phyloP scores from a whole-genome alignment of 2,797 vertebrate genomes.

The Alosa sapidissima region DNA sequence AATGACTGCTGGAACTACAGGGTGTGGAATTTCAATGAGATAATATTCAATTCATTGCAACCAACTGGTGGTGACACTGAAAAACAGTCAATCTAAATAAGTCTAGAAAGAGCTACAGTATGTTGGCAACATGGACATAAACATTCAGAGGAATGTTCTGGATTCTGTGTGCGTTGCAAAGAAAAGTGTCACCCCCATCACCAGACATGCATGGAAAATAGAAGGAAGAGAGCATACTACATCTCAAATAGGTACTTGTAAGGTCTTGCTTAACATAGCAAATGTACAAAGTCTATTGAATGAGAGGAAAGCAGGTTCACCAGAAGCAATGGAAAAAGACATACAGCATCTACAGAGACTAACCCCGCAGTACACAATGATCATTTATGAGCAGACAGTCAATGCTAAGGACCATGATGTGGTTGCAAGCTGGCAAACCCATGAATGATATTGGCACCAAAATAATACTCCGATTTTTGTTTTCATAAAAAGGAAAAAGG shows the following conservation, averaged over 20 bases:
- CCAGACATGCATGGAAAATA: constrained; percentile 42
- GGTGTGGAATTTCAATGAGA: neutral
- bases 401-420: neutral
- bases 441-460: constrained; percentile 41
- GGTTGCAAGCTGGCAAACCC: constrained; percentile 29
- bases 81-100: neutral
- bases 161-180: neutral
- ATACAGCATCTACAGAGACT: constrained; percentile 15
- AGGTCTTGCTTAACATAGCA: constrained; percentile 11
- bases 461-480: constrained; percentile 18
- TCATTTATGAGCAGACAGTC: constrained; percentile 1
- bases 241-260: neutral
- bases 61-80: neutral
- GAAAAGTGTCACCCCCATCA: neutral
- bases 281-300: constrained; percentile 19
- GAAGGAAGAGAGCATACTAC: constrained; percentile 18
- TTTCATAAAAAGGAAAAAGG: constrained; percentile 43
- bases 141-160: neutral
- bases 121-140: neutral
- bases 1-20: neutral
- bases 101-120: neutral
- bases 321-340: constrained; percentile 28
- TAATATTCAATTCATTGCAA: neutral
- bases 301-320: constrained; percentile 29
- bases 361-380: constrained; percentile 9